Base-by-base conservation (phyloP, 2,888 invertebrate genomes). In the Philereme vetulata region DNA sequence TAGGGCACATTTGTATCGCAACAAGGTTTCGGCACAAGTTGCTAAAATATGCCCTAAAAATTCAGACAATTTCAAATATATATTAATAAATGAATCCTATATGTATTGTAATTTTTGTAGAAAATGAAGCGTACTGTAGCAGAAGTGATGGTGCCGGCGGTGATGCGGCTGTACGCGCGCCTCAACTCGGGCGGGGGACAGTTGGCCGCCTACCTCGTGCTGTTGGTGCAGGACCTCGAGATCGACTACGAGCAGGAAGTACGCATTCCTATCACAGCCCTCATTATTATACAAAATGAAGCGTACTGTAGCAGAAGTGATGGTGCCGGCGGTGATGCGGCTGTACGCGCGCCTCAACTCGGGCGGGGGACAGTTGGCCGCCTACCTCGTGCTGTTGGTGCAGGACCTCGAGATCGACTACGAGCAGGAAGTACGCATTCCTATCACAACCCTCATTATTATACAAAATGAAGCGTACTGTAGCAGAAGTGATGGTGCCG, bases 401-500 rank as follows among this genome's bases (percentile, higher is more conserved):
- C 84, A 83, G 38, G 93, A 92, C 70, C 84, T 93, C 40, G 85
- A 93, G 50, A 76, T 74, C 36, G 93, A 93, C 66, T 93, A 93
- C 72, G 85, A 84, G 4, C 86, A 87, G 32, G 94, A 94, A 90
- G 92, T 89, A 40, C 21, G 21, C 21, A 21, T 21, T 21, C 21
- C 21, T 21, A 21, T 21, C 21, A 21, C 21, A 21, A 21, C 21
- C 21, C 1, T 21, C 21, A 21, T 21, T 21, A 21, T 21, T 21
- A 4, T 80, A 93, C 86, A 92, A 92, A 80, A 93, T 95, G 84
- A 95, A 95, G 79, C 93, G 93, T 64, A 94, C 95, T 52, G 93
- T 94, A 8, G 93, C 95, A 5, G 95, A 95, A 70, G 93, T 94
- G 71, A 84, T 96, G 67, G 93, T 96, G 36, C 96, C 95, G 34